phyloP scores from a whole-genome alignment of 2,888 invertebrate genomes.

The Tachystola acroxantha region DNA sequence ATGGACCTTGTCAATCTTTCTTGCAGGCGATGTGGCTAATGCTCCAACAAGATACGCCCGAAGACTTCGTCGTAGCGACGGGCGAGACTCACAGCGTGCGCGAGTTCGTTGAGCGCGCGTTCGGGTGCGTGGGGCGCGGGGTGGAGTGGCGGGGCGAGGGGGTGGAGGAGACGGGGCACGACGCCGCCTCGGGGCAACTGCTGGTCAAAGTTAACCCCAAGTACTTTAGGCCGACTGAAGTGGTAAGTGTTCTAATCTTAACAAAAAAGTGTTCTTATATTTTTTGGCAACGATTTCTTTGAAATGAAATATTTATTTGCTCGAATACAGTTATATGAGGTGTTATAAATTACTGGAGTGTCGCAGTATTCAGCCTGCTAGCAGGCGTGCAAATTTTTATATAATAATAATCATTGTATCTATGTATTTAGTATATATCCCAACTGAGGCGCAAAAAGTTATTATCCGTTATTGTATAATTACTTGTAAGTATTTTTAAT shows the following conservation, averaged over 20 bases:
- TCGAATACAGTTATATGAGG: too few species aligned
- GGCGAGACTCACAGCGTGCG: slow-evolving; percentile 96
- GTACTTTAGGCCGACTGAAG: slow-evolving; percentile 98
- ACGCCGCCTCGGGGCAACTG: slow-evolving; percentile 83
- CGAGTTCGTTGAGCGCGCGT: slow-evolving; percentile 96
- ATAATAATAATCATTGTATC: too few species aligned
- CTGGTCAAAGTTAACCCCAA: slow-evolving; percentile 94
- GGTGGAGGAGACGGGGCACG: slow-evolving; percentile 84
- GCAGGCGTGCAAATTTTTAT: too few species aligned
- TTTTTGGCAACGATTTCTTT: too few species aligned
- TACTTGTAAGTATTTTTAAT: too few species aligned
- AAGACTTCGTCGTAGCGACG: slow-evolving; percentile 98
- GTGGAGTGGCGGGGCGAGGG: slow-evolving; percentile 92
- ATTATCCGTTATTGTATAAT: too few species aligned
- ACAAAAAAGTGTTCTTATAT: slow-evolving; percentile 5
- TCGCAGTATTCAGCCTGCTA: too few species aligned
- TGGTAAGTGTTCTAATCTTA: slow-evolving; percentile 87
- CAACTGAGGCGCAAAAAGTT: too few species aligned
- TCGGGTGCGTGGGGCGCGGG: slow-evolving; percentile 85
- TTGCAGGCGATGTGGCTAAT: slow-evolving; percentile 99
- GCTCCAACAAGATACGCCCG: slow-evolving; percentile 93
- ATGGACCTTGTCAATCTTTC: too few species aligned
- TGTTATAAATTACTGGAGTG: too few species aligned
- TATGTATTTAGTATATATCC: too few species aligned
- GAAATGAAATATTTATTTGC: too few species aligned